A percentile compares a stretch with the other conserved stretches of the same genome.
Evolutionary conservation across 2,888 invertebrate genomes (phyloP).

Genomic region (Drosophila monieri): DNA sequence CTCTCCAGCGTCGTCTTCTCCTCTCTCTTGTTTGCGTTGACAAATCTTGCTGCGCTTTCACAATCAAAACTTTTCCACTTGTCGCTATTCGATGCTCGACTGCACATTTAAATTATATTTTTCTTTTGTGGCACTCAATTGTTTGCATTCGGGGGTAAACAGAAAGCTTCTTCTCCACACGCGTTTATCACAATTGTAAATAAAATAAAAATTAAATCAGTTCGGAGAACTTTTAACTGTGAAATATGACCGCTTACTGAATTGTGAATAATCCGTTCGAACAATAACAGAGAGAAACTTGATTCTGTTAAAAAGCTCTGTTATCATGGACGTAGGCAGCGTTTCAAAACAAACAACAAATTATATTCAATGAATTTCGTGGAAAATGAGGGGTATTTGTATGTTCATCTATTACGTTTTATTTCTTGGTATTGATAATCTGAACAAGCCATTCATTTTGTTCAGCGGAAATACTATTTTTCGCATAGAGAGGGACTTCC

Average conservation of each 20-base stretch:
- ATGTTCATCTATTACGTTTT: no score
- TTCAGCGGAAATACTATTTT: background rate
- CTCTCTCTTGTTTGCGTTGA: slow-evolving; percentile 29
- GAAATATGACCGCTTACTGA: slow-evolving; percentile 17
- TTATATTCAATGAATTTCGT: no score
- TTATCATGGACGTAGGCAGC: background rate
- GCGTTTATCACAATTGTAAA: slow-evolving; percentile 18
- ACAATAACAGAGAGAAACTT: background rate
- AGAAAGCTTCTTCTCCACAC: slow-evolving; percentile 33
- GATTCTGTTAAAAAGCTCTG: slow-evolving; percentile 1
- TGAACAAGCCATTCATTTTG: background rate
- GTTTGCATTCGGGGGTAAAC: slow-evolving; percentile 12
- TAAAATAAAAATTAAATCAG: slow-evolving; percentile 17
- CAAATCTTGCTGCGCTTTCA: slow-evolving; percentile 41
- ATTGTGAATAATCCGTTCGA: background rate
- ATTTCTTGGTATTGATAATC: background rate
- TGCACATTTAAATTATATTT: slow-evolving; percentile 5
- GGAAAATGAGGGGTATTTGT: no score
- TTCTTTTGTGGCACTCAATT: slow-evolving; percentile 4
- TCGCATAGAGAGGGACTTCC: background rate
- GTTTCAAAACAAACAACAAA: background rate
- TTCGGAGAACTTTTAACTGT: slow-evolving; percentile 15
- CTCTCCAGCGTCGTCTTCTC: slow-evolving; percentile 28
- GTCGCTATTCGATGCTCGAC: background rate
- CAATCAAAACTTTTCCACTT: slow-evolving; percentile 28